These are phyloP conservation scores for Diploptera punctata DNA, from an alignment of 2,888 invertebrate genomes.

Conservation along the genomic window DNA sequence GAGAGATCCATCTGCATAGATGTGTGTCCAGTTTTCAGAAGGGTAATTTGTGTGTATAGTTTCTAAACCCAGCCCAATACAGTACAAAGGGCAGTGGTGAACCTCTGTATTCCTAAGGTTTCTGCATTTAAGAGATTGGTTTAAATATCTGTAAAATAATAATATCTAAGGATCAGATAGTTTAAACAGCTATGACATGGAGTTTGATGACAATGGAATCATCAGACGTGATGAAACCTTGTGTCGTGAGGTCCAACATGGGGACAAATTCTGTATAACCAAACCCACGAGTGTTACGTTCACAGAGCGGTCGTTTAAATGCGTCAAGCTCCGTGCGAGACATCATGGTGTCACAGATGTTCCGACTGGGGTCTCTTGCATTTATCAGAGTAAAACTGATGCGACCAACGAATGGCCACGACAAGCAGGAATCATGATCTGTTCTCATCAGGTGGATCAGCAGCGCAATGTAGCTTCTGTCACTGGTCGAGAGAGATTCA, in stretches of 20 bases:
- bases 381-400: slow-evolving; percentile 78
- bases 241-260: slow-evolving; percentile 67
- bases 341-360: slow-evolving; percentile 82
- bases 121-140: too few relatives aligned
- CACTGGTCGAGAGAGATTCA: slow-evolving; percentile 77
- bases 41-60: too few relatives aligned
- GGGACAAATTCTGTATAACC: slow-evolving; percentile 88
- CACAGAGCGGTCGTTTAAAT: slow-evolving; percentile 77
- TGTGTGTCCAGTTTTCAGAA: too few relatives aligned
- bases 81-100: too few relatives aligned
- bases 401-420: slow-evolving; percentile 90
- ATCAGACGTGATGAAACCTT: slow-evolving; percentile 21
- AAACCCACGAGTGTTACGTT: slow-evolving; percentile 83
- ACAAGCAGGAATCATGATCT: slow-evolving; percentile 82
- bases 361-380: slow-evolving; percentile 65
- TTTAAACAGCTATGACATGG: slow-evolving; percentile 23
- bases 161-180: too few relatives aligned
- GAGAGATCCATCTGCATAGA: too few relatives aligned
- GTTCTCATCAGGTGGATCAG: slow-evolving; percentile 90
- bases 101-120: too few relatives aligned
- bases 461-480: slow-evolving; percentile 74
- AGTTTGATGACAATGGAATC: slow-evolving; percentile 32
- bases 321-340: slow-evolving; percentile 83
- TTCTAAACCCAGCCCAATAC: too few relatives aligned
- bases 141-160: too few relatives aligned